Percentiles rank a stretch among this genome's conserved stretches.
These are phyloP conservation scores for Dolichopus griseipennis DNA, from an alignment of 2,888 invertebrate genomes.

Conservation along the genomic window DNA sequence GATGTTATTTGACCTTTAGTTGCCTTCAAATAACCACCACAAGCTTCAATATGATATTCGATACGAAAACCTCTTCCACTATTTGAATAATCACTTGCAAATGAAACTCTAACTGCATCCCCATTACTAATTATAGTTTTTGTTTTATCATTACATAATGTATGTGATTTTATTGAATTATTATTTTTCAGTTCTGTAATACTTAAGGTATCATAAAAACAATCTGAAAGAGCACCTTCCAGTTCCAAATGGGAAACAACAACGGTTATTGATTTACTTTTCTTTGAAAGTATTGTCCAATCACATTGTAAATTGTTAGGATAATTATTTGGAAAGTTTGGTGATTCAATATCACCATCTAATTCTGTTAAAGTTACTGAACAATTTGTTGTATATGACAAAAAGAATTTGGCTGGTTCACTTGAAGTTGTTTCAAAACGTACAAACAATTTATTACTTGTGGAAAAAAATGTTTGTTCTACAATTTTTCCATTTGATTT, in stretches of 20 bases:
- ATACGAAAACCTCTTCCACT: constrained; percentile 63
- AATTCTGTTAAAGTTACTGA: constrained; percentile 23
- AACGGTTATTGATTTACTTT: constrained; percentile 69
- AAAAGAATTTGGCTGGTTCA: constrained; percentile 25
- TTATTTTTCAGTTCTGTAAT: constrained; percentile 41
- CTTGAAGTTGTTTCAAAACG: constrained; percentile 27
- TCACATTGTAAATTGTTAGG: constrained; percentile 57
- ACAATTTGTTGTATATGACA: constrained; percentile 34
- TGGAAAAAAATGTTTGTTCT: constrained; percentile 25
- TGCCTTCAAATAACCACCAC: constrained; percentile 59
- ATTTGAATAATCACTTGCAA: constrained; percentile 51
- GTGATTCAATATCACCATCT: constrained; percentile 78
- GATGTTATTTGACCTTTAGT: constrained; percentile 49
- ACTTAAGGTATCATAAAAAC: constrained; percentile 54
- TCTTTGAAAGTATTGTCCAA: constrained; percentile 65
- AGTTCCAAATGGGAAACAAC: constrained; percentile 73
- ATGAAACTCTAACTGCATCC: constrained; percentile 47
- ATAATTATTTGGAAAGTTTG: constrained; percentile 70
- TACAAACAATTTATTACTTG: constrained; percentile 30
- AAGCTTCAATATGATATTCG: constrained; percentile 71
- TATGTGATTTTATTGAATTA: constrained; percentile 33
- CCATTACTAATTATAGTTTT: constrained; percentile 28
- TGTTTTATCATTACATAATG: constrained; percentile 26
- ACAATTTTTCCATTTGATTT: background rate
- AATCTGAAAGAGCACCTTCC: constrained; percentile 42